A percentile compares a stretch with the other conserved stretches of the same genome.
These are phyloP conservation scores for Coelopa pilipes DNA, from an alignment of 2,888 invertebrate genomes.

Conservation along the genomic window DNA sequence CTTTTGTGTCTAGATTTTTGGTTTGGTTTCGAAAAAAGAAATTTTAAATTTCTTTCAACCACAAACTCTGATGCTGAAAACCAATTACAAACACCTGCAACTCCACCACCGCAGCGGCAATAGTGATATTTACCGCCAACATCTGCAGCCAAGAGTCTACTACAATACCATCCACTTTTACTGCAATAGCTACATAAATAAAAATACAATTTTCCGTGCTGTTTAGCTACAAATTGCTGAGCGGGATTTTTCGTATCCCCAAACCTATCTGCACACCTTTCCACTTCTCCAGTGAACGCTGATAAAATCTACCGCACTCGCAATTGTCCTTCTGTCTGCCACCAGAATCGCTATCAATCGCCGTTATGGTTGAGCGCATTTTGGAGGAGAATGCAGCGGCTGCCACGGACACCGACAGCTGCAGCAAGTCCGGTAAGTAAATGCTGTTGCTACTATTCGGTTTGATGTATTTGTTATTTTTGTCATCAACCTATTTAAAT, in stretches of 20 bases:
- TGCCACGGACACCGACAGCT: constrained; percentile 55
- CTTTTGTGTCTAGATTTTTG: constrained; percentile 3
- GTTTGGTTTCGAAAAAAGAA: not conserved
- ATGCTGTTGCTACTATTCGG: not conserved
- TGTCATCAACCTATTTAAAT: constrained; percentile 26
- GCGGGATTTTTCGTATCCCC: not conserved
- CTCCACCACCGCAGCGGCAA: constrained; percentile 20
- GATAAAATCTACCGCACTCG: not conserved
- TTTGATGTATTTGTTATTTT: constrained; percentile 13
- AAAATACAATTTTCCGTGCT: too few species aligned
- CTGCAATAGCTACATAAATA: not conserved
- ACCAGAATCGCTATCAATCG: constrained; percentile 3
- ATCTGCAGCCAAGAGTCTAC: constrained; percentile 2
- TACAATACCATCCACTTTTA: constrained; percentile 9
- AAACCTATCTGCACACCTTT: not conserved
- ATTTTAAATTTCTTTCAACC: constrained; percentile 14
- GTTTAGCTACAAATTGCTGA: not conserved
- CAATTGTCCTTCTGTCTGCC: not conserved
- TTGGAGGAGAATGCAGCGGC: constrained; percentile 69
- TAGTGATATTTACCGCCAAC: constrained; percentile 10
- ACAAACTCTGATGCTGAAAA: constrained; percentile 15
- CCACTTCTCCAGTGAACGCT: not conserved
- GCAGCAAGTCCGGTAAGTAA: constrained; percentile 57
- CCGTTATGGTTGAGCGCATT: constrained; percentile 74
- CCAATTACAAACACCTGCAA: constrained; percentile 7